Conservation (phyloP, 2,888 invertebrate species). For the Neoaliturus tenellus region DNA sequence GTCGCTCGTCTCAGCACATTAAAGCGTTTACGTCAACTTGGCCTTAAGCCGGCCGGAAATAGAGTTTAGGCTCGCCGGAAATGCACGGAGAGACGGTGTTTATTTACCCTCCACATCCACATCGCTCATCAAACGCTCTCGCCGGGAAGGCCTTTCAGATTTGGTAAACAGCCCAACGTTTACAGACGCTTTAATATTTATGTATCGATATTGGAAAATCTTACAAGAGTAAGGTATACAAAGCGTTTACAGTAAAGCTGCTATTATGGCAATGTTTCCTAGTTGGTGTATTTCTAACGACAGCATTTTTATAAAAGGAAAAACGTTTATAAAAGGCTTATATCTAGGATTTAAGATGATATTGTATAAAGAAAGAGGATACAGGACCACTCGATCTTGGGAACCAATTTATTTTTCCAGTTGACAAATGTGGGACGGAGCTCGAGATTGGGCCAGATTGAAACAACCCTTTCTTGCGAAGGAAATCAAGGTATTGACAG, state of each 20-base stretch:
- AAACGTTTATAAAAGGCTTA: not conserved
- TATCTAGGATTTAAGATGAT: not conserved
- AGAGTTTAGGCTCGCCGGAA: conserved; percentile 12
- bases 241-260: no score
- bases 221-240: no score
- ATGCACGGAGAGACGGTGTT: not conserved
- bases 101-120: not conserved
- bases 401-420: not conserved
- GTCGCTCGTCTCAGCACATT: not conserved
- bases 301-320: no score
- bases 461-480: not conserved
- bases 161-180: not conserved
- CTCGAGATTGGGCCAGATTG: not conserved
- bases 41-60: conserved; percentile 2
- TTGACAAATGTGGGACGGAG: conserved; percentile 14
- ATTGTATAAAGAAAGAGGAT: not conserved
- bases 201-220: no score
- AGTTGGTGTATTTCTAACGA: no score
- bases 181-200: no score
- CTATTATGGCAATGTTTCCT: no score
- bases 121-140: not conserved
- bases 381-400: not conserved
- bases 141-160: not conserved
- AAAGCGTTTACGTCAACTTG: not conserved
- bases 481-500: not conserved